Conservation (phyloP, 1,140 invertebrate genomes). For the Brachionus sp. region DNA sequence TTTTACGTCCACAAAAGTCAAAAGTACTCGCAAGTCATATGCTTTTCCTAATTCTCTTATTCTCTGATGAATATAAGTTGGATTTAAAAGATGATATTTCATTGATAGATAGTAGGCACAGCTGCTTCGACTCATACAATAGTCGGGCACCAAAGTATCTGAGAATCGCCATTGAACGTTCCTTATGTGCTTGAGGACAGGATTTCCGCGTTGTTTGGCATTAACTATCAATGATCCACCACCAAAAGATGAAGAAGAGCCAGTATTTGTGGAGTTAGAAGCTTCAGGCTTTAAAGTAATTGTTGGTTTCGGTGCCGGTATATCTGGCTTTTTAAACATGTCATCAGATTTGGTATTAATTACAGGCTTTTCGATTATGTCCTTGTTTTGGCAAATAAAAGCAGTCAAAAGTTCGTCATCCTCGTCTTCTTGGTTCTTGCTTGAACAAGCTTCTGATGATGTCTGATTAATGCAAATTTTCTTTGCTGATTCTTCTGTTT, state of each 20-base stretch:
- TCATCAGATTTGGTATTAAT: neutral
- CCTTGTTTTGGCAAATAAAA: constrained; percentile 31
- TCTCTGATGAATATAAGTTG: constrained; percentile 38
- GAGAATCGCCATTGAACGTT: constrained; percentile 40
- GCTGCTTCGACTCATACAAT: constrained; percentile 25
- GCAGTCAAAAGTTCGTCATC: constrained; percentile 28
- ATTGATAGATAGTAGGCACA: constrained; percentile 45
- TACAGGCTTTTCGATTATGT: constrained; percentile 42
- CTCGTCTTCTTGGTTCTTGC: neutral
- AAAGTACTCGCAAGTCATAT: constrained; percentile 12
- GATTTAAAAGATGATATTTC: constrained; percentile 43
- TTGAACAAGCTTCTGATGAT: neutral
- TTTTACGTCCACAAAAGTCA: constrained; percentile 21
- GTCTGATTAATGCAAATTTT: neutral
- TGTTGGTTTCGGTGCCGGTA: neutral
- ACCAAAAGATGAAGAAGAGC: neutral
- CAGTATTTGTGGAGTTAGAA: neutral
- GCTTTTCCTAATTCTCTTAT: neutral
- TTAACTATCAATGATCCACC: constrained; percentile 21
- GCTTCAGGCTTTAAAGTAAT: neutral
- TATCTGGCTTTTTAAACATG: constrained; percentile 36
- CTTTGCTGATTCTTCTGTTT: neutral
- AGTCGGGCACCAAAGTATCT: constrained; percentile 28
- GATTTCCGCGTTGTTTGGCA: constrained; percentile 41
- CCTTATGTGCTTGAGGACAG: constrained; percentile 24